Percentiles rank a stretch among this genome's conserved stretches.
Evolutionary conservation across 2,797 vertebrate species (phyloP).

Genomic region (Cyclura pinguis): DNA sequence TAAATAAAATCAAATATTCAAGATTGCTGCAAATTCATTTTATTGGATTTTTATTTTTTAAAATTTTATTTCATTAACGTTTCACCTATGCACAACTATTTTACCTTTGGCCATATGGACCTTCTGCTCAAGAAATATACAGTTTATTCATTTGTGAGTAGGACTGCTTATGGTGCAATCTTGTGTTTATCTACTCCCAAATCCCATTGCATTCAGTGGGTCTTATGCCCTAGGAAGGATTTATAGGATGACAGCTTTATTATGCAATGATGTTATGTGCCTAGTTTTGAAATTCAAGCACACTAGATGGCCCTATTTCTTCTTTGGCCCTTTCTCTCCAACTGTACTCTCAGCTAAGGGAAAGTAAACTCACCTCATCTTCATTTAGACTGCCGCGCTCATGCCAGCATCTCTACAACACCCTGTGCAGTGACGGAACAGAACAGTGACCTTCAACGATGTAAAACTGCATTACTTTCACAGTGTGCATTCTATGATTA

Average conservation of each 20-base stretch:
- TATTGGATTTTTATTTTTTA: background rate
- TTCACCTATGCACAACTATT: background rate
- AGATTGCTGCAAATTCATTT: background rate
- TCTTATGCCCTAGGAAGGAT: background rate
- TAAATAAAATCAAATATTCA: background rate
- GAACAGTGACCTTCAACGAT: conserved; percentile 26
- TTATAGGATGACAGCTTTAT: background rate
- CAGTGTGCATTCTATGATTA: conserved; percentile 5
- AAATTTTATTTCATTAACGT: background rate
- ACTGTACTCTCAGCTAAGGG: background rate
- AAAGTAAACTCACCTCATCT: conserved; percentile 17
- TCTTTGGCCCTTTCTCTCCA: conserved; percentile 27
- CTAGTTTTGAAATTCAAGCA: conserved; percentile 20
- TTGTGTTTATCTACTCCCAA: background rate
- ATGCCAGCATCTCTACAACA: background rate
- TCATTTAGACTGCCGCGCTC: conserved; percentile 2
- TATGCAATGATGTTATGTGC: background rate
- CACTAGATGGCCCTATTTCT: background rate
- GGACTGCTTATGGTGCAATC: background rate
- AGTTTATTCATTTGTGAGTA: background rate
- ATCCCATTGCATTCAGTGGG: background rate
- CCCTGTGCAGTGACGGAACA: background rate
- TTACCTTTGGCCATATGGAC: background rate
- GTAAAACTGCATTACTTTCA: conserved; percentile 56
- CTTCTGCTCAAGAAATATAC: background rate